Conservation (phyloP, 1,140 invertebrate species). For the Lepidurus couesii region DNA sequence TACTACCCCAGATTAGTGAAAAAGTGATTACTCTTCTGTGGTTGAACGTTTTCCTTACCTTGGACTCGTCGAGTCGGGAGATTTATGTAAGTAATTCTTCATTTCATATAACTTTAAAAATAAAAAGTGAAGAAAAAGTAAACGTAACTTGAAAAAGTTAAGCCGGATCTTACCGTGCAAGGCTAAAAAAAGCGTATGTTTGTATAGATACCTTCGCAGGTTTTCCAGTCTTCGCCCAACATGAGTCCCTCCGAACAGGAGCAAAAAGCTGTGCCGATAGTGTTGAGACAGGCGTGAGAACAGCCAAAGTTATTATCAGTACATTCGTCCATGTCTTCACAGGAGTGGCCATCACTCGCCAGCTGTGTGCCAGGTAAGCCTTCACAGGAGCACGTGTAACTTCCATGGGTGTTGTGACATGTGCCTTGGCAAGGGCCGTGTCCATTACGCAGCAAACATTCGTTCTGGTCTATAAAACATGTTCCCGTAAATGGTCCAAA, state of each 20-base stretch:
- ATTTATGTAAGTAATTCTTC: no score
- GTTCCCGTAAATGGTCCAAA: constrained; percentile 23
- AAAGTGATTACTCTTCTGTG: no score
- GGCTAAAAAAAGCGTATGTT: background rate
- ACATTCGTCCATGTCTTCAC: constrained; percentile 48
- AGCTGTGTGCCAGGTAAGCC: constrained; percentile 54
- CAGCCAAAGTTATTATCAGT: constrained; percentile 45
- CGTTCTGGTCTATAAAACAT: constrained; percentile 52
- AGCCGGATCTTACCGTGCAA: no score
- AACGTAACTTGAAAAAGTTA: no score
- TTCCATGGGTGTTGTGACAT: constrained; percentile 57
- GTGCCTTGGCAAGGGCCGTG: constrained; percentile 61
- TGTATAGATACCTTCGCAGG: constrained; percentile 49
- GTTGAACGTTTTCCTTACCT: no score
- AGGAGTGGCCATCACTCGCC: constrained; percentile 50
- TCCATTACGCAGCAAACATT: constrained; percentile 56
- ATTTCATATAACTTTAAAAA: no score
- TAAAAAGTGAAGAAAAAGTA: no score
- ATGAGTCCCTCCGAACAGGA: constrained; percentile 51
- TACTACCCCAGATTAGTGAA: no score
- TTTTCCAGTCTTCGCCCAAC: constrained; percentile 50
- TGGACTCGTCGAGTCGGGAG: no score
- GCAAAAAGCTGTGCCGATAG: constrained; percentile 52
- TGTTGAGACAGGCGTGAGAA: constrained; percentile 56
- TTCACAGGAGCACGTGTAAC: constrained; percentile 57